Evolutionary conservation across 2,797 vertebrate species (phyloP).

Genomic region (Harpagifer antarcticus): DNA sequence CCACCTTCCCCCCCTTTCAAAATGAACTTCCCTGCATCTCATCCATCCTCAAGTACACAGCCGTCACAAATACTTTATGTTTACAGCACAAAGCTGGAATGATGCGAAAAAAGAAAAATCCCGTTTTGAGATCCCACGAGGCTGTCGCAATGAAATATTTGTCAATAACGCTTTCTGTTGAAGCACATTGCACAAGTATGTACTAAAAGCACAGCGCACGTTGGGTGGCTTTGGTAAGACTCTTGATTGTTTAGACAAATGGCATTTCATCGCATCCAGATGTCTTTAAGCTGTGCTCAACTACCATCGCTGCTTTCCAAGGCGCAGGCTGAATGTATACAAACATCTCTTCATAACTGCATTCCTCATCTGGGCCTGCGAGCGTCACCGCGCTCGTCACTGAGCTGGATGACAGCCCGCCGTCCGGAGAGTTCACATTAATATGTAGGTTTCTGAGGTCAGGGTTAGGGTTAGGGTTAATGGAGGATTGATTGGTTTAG

Average conservation of each 20-base stretch:
- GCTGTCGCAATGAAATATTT: constrained; percentile 84
- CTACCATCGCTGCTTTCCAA: constrained; percentile 79
- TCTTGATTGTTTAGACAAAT: constrained; percentile 88
- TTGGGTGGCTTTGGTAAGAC: constrained; percentile 86
- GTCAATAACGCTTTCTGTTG: constrained; percentile 81
- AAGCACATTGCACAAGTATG: constrained; percentile 81
- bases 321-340: constrained; percentile 86
- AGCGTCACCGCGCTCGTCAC: constrained; percentile 71
- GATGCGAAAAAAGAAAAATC: constrained; percentile 34
- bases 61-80: constrained; percentile 66
- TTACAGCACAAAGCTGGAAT: constrained; percentile 66
- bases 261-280: constrained; percentile 89
- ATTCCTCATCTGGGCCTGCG: constrained; percentile 84
- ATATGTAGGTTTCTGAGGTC: constrained; percentile 48
- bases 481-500: constrained; percentile 26
- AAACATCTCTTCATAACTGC: constrained; percentile 86
- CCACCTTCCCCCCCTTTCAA: constrained; percentile 81
- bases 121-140: constrained; percentile 58
- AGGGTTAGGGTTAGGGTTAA: no score
- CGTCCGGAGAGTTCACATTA: constrained; percentile 30
- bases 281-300: constrained; percentile 87
- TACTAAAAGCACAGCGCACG: constrained; percentile 76
- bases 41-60: constrained; percentile 48
- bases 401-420: constrained; percentile 44
- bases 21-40: constrained; percentile 49